Percentiles rank a stretch among this genome's conserved stretches.
These are phyloP conservation scores for Scortum barcoo DNA, from an alignment of 2,113 vertebrate species.

Conservation along the genomic window DNA sequence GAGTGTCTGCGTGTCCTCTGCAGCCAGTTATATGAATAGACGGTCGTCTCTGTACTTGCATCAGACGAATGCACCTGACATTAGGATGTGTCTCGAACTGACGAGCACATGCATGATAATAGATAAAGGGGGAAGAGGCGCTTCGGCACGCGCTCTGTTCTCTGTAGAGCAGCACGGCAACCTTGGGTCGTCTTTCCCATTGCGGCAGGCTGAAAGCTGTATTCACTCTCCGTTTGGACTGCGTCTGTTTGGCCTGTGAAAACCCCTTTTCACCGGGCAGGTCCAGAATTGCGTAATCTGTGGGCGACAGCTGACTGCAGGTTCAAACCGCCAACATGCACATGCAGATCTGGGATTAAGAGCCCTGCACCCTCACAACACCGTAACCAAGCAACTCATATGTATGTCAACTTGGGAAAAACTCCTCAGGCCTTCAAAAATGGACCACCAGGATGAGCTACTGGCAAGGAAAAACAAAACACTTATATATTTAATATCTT, in stretches of 20 bases:
- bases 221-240: neutral
- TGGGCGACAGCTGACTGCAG: neutral
- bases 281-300: neutral
- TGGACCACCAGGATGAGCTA: neutral
- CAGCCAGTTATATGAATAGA: neutral
- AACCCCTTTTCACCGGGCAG: neutral
- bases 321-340: neutral
- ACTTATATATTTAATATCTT: neutral
- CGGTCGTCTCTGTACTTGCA: neutral
- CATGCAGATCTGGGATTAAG: constrained; percentile 33
- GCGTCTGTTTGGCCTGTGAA: neutral
- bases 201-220: constrained; percentile 41
- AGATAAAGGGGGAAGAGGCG: neutral
- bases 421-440: neutral
- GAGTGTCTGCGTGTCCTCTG: constrained; percentile 13
- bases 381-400: neutral
- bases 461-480: neutral
- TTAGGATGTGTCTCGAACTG: neutral
- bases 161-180: constrained; percentile 28
- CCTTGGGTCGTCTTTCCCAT: constrained; percentile 50
- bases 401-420: neutral
- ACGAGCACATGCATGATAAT: neutral
- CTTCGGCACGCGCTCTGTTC: neutral
- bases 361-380: neutral
- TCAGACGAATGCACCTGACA: neutral